Evolutionary conservation across 2,888 invertebrate genomes (phyloP).

Genomic region (Apamea monoglypha): DNA sequence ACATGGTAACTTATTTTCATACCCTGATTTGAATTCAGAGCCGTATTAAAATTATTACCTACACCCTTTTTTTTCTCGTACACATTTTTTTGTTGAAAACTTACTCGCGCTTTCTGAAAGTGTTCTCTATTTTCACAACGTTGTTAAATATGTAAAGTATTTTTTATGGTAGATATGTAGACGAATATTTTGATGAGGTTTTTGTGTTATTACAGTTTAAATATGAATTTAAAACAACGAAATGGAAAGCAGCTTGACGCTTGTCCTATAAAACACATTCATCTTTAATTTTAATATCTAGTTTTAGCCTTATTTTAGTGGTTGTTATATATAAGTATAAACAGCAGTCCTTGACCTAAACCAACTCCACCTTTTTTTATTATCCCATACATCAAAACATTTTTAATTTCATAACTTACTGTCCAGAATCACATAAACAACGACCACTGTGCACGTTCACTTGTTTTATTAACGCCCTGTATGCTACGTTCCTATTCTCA

Average conservation of each 20-base stretch:
- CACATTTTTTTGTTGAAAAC: slow-evolving; percentile 25
- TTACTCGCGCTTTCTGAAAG: slow-evolving; percentile 32
- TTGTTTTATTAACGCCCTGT: slow-evolving; percentile 43
- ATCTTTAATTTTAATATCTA: not conserved
- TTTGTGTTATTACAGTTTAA: slow-evolving; percentile 14
- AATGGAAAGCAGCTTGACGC: not conserved
- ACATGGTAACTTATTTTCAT: slow-evolving; percentile 49
- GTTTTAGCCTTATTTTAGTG: not conserved
- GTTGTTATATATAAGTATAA: not conserved
- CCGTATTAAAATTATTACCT: slow-evolving; percentile 53
- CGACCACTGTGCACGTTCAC: slow-evolving; percentile 5
- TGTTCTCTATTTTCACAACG: slow-evolving; percentile 43
- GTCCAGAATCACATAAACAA: not conserved
- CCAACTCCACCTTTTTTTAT: not conserved
- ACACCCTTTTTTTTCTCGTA: slow-evolving; percentile 32
- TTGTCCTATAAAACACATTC: not conserved
- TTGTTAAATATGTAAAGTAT: slow-evolving; percentile 54
- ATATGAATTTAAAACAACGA: not conserved
- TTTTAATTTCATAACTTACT: slow-evolving; percentile 13
- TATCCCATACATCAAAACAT: slow-evolving; percentile 6
- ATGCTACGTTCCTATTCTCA: slow-evolving; percentile 50
- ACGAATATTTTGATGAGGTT: slow-evolving; percentile 17
- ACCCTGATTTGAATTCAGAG: slow-evolving; percentile 56
- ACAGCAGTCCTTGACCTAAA: not conserved
- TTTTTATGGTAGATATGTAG: slow-evolving; percentile 20